Base-by-base conservation (phyloP, 2,113 vertebrate genomes). In the Nothocercus julius region DNA sequence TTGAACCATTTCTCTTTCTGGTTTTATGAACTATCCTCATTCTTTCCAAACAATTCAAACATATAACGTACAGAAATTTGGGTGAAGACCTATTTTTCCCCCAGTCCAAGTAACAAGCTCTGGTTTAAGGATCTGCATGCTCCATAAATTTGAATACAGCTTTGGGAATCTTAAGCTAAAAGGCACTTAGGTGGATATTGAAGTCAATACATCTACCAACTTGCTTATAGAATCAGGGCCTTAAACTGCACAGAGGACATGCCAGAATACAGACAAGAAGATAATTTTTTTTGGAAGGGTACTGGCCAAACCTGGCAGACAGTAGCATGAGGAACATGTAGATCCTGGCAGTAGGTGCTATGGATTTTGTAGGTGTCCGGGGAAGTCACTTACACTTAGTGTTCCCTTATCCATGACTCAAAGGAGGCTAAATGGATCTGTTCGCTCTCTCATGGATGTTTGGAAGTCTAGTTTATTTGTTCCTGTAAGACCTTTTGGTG, bases 401-500 rank as follows among this genome's bases (percentile, higher is more conserved):
- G 3, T 70, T 82, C 77, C 67, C n/a, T 32, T 22, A 47, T 22
- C 42, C 49, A 24, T 49, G 45, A 4, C 0, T 7, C 56, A 78
- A 91, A 85, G 47, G 42, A 91, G 62, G 22, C 76, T 91, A 73
- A 83, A 87, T 62, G 45, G 34, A 38, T 64, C 54, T 67, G 58
- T 0, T 1, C 0, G 0, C 34, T 82, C 82, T 42, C 88, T 94
- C 69, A 81, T 0, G 1, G 91, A 54, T 36, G n/a, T 61, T 84
- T 68, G 67, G 62, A 88, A 91, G 79, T 69, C 36, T 95, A 92
- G 87, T 91, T 87, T 94, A 92, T 87, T 95, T 74, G 67, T 85
- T 76, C 53, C 74, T 85, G 34, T 70, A 79, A 90, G 85, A 87
- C 21, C 58, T 95, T 94, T 88, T 74, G 45, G 70, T 68, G 90